phyloP scores from a whole-genome alignment of 2,888 invertebrate species.

The Pegoplata infirma region DNA sequence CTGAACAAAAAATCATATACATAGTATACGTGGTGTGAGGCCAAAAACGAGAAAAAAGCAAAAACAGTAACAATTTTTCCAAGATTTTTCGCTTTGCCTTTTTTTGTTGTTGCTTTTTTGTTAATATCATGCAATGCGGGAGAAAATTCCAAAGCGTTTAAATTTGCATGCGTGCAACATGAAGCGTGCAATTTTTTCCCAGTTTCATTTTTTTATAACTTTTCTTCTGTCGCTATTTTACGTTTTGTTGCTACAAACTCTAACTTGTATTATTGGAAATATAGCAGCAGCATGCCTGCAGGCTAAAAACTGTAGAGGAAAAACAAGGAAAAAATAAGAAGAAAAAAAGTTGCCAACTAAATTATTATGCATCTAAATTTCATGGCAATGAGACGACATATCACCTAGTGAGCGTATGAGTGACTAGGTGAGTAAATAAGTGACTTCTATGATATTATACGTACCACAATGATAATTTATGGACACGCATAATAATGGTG shows the following conservation, averaged over 20 bases:
- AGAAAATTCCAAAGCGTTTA: constrained; percentile 64
- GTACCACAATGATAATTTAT: constrained; percentile 61
- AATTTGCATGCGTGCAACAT: constrained; percentile 65
- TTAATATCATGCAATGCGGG: constrained; percentile 64
- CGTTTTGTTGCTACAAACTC: constrained; percentile 1
- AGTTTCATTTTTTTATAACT: constrained; percentile 10
- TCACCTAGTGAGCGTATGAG: constrained; percentile 62
- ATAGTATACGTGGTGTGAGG: constrained; percentile 51
- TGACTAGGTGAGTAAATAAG: constrained; percentile 63
- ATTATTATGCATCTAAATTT: constrained; percentile 49
- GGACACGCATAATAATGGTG: constrained; percentile 61
- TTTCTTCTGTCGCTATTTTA: constrained; percentile 14
- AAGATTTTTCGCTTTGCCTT: constrained; percentile 34
- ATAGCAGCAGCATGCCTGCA: constrained; percentile 51
- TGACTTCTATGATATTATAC: constrained; percentile 58
- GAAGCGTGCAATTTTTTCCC: constrained; percentile 61
- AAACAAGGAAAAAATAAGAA: constrained; percentile 29
- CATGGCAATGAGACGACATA: constrained; percentile 62
- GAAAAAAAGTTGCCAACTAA: constrained; percentile 20
- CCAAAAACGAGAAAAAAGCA: too few species aligned
- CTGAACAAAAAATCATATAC: constrained; percentile 14
- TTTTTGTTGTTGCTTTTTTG: constrained; percentile 32
- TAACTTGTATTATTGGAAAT: constrained; percentile 34
- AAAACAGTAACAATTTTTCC: constrained; percentile 44
- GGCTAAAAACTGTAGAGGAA: constrained; percentile 25